Base-by-base conservation (phyloP, 2,797 vertebrate species). In the Gymnothorax reevesii region DNA sequence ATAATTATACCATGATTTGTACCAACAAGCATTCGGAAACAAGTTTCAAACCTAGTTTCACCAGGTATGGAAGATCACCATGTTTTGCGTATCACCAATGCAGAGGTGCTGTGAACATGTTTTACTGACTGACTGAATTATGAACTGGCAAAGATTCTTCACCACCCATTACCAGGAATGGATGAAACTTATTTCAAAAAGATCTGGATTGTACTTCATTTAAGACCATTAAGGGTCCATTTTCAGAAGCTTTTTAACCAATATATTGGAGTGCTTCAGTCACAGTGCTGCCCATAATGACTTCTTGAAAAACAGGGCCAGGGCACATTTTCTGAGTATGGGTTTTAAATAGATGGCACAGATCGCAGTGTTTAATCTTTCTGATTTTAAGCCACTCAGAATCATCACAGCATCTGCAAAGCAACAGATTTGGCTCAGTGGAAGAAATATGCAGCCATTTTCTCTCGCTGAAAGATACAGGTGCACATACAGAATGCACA, bases 321-420 rank as follows among this genome's bases (percentile, higher is more conserved):
- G 77, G 77, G 49, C 15, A 80, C 77, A 54, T 22, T 80, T 54
- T 20, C 42, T 79, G 9, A 52, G 52, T 54, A 22, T 55, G n/a
- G 54, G 52, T 80, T 80, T 60, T 83, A 83, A 83, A 83, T 83
- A 59, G 57, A 55, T 60, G 57, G 82, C 60, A 62, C 82, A 49
- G 82, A 83, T 83, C 17, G 60, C 57, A 83, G 25, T 64, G 62
- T 15, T 83, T 60, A 33, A 27, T 25, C 25, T 27, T 17, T 83
- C 82, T 42, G 77, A 49, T 13, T 80, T 80, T 80, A 80, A 55
- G 52, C 77, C 77, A 54, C 20, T 17, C 52, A 80, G 25, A 80
- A 55, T 80, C 77, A 80, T 8, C n/a, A 55, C 22, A 22, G n/a
- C 77, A 80, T 55, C 52, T 80, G 49, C 77, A 80, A 22, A 20